Percentiles rank a stretch among this genome's conserved stretches.
Evolutionary conservation across 2,113 vertebrate genomes (phyloP).

Genomic region (Phalacrocorax pelagicus): DNA sequence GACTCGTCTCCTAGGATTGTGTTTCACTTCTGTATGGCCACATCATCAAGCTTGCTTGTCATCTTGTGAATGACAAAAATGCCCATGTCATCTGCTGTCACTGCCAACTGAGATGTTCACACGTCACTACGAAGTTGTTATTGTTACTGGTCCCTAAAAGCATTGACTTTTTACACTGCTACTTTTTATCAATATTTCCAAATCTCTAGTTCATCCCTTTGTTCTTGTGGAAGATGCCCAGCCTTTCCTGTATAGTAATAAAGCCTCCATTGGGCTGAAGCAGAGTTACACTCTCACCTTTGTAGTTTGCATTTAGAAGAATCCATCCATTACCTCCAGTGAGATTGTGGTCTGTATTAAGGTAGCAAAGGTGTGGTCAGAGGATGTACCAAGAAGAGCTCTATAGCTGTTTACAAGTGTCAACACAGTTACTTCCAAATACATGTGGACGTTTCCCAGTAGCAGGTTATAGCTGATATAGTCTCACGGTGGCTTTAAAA

Average conservation of each 20-base stretch:
- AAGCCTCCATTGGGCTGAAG: neutral
- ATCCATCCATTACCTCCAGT: neutral
- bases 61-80: neutral
- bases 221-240: neutral
- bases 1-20: neutral
- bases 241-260: neutral
- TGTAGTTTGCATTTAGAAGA: neutral
- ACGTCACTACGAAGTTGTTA: neutral
- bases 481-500: neutral
- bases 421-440: neutral
- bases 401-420: neutral
- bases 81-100: neutral
- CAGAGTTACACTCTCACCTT: neutral
- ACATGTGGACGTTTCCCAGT: neutral
- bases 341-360: neutral
- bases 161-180: neutral
- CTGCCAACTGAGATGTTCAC: neutral
- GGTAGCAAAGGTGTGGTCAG: neutral
- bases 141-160: neutral
- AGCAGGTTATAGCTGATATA: neutral
- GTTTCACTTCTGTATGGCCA: neutral
- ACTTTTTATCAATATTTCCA: neutral
- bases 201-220: neutral
- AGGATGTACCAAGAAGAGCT: neutral
- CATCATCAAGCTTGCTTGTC: neutral